phyloP scores from a whole-genome alignment of 2,888 invertebrate species.

The Drosophila incognita region DNA sequence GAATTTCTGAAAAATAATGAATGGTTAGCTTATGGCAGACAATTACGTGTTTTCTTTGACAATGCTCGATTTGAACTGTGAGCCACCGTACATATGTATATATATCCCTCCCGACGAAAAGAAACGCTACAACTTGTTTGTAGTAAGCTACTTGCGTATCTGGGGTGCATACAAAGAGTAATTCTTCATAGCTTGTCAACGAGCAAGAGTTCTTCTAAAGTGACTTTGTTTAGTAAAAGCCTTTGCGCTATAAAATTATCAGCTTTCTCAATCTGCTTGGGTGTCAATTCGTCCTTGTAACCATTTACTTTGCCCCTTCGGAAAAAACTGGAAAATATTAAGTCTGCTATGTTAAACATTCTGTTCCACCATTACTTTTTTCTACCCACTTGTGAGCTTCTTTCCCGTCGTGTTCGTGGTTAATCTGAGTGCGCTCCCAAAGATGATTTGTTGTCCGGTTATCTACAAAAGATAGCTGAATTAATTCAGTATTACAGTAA shows the following conservation, averaged over 20 bases:
- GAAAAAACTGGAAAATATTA: conserved; percentile 51
- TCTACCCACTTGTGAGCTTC: conserved; percentile 37
- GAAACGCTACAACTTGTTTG: neutral
- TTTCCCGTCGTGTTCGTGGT: conserved; percentile 26
- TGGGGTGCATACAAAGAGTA: neutral
- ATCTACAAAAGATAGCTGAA: conserved; percentile 29
- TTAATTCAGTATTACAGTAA: neutral
- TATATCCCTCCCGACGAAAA: neutral
- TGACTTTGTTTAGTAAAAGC: conserved; percentile 35
- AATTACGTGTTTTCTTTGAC: too few species aligned
- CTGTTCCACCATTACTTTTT: too few species aligned
- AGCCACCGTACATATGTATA: too few species aligned
- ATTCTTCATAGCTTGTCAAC: conserved; percentile 10
- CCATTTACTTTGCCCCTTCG: conserved; percentile 63
- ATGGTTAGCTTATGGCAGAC: too few species aligned
- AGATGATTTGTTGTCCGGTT: conserved; percentile 74
- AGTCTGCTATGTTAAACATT: neutral
- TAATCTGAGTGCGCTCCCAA: conserved; percentile 49
- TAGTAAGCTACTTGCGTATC: neutral
- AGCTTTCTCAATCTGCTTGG: conserved; percentile 47
- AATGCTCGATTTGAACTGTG: too few species aligned
- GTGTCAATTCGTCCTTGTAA: conserved; percentile 60
- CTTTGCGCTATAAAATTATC: conserved; percentile 30
- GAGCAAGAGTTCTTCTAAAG: conserved; percentile 55
- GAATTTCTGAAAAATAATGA: too few species aligned